Percentiles rank a stretch among this genome's conserved stretches.
Conservation (phyloP, 2,888 invertebrate species). For the Dysmachus trigonus region DNA sequence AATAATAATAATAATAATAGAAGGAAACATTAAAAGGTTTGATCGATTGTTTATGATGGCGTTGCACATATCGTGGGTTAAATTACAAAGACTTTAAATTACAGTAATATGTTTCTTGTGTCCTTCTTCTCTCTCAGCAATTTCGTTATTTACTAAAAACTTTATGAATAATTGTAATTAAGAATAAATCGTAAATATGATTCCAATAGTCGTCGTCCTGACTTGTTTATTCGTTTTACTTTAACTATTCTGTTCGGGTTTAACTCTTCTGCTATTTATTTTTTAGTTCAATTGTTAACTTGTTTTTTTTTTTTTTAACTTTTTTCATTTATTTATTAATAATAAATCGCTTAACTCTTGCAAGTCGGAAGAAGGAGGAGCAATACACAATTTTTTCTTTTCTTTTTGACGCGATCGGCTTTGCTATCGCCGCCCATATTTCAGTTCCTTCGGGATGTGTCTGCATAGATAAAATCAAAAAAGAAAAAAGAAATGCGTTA, state of each 20-base stretch:
- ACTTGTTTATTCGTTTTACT: background rate
- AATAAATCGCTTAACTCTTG: slow-evolving; percentile 45
- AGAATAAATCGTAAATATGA: slow-evolving; percentile 11
- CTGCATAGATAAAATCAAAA: slow-evolving; percentile 50
- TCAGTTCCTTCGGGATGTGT: slow-evolving; percentile 51
- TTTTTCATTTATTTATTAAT: background rate
- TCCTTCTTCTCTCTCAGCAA: background rate
- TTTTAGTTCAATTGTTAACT: background rate
- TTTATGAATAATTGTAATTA: background rate
- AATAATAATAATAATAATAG: background rate
- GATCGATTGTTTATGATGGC: background rate
- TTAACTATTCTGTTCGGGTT: background rate
- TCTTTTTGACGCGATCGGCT: slow-evolving; percentile 51
- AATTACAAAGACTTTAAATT: slow-evolving; percentile 25
- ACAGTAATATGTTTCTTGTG: slow-evolving; percentile 3
- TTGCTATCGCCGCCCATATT: slow-evolving; percentile 49
- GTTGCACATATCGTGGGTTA: slow-evolving; percentile 19
- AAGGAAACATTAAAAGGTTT: background rate
- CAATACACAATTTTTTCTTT: slow-evolving; percentile 50
- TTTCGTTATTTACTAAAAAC: slow-evolving; percentile 13
- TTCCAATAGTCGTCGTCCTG: background rate
- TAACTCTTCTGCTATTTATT: background rate
- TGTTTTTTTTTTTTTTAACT: background rate
- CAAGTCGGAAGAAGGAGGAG: slow-evolving; percentile 51
- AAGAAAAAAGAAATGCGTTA: slow-evolving; percentile 50